Percentiles rank a stretch among this genome's conserved stretches.
phyloP scores from a whole-genome alignment of 2,113 vertebrate species.

The Fukomys damarensis region DNA sequence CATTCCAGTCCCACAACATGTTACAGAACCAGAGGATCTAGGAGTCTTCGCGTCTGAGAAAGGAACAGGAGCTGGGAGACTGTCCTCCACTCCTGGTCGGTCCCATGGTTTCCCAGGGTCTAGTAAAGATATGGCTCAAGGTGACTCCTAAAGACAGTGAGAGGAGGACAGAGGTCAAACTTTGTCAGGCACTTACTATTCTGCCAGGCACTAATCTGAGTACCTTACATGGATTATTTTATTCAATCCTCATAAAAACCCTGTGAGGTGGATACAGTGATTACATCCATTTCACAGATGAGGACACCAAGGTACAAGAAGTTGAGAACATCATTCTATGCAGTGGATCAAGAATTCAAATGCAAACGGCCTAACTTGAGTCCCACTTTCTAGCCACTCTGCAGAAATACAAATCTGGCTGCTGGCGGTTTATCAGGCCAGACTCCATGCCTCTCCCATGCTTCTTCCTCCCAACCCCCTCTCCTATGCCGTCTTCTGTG shows the following conservation, averaged over 20 bases:
- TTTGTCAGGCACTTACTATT: background rate
- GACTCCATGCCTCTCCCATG: background rate
- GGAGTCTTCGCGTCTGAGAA: background rate
- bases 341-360: constrained; percentile 5
- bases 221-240: background rate
- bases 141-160: background rate
- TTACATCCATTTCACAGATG: background rate
- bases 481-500: background rate
- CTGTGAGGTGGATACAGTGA: background rate
- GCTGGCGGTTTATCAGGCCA: background rate
- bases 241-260: background rate
- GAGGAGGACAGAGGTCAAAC: background rate
- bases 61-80: background rate
- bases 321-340: background rate
- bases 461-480: background rate
- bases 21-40: background rate
- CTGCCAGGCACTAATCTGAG: background rate
- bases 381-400: background rate
- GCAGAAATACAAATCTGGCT: background rate
- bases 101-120: background rate
- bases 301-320: background rate
- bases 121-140: background rate
- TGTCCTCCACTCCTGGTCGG: background rate
- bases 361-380: background rate
- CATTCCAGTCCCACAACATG: background rate